Evolutionary conservation across 2,113 vertebrate genomes (phyloP).

Genomic region (Trematocara variabile): DNA sequence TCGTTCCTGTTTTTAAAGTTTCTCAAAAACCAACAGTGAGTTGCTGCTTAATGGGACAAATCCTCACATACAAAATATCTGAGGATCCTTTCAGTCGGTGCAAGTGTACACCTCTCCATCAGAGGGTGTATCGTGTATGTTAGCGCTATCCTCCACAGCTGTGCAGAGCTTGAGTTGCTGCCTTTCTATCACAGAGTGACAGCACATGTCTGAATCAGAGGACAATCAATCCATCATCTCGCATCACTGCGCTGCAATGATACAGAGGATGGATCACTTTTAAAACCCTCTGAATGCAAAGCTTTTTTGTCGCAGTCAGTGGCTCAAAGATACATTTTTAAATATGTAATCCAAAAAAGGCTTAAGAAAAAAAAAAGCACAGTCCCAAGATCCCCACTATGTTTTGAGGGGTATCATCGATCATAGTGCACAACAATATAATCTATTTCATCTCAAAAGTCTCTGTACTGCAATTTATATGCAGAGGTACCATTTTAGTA

Average conservation of each 20-base stretch:
- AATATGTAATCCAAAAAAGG: constrained; percentile 2
- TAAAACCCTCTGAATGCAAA: not conserved
- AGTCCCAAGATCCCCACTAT: constrained; percentile 8
- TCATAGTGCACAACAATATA: constrained; percentile 48
- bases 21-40: not conserved
- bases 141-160: constrained; percentile 16
- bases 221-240: constrained; percentile 59
- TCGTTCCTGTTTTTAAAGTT: not conserved
- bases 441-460: constrained; percentile 55
- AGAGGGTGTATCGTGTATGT: constrained; percentile 6
- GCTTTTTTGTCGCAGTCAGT: not conserved
- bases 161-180: not conserved
- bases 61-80: not conserved
- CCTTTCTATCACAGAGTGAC: constrained; percentile 41
- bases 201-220: constrained; percentile 39
- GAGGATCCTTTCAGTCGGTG: not conserved
- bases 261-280: constrained; percentile 41
- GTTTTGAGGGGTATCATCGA: constrained; percentile 41
- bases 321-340: constrained; percentile 12
- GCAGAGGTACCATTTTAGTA: constrained; percentile 19
- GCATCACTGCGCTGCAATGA: constrained; percentile 31
- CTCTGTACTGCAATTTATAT: constrained; percentile 34
- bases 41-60: not conserved
- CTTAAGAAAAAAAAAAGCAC: not conserved
- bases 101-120: constrained; percentile 1